Base-by-base conservation (phyloP, 1,140 invertebrate genomes). In the Drosophila orosa region DNA sequence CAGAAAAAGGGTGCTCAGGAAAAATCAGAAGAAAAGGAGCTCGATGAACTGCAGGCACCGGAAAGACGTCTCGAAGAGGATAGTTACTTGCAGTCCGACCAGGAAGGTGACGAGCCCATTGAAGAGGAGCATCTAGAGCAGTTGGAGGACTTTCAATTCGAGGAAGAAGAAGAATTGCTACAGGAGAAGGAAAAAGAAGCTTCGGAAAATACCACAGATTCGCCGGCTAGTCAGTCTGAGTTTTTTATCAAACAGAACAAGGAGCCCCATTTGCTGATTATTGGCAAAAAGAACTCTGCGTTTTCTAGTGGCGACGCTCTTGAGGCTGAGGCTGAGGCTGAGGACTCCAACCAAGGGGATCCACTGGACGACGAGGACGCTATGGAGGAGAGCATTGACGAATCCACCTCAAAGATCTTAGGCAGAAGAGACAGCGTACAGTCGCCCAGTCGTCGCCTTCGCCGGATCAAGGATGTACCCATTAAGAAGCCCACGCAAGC, bases 211-310 rank as follows among this genome's bases (percentile, higher is more conserved):
- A 12, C 17, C 8, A 10, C 25, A 2, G 66, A 58, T 3, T 58
- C 52, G 12, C 25, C 52, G 10, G 44, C 22, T 37, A 59, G 60
- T 6, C 69, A 69, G 40, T 45, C 62, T 0, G 72, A 83, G 44
- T 83, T 87, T 37, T 89, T 77, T 10, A 71, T 89, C 37, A 89
- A 87, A 33, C 67, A 80, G 17, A 79, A 44, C 29, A 19, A 29
- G 5, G 52, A 71, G 0, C 45, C 74, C 3, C 72, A 71, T 15
- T 48, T 68, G 10, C 40, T 87, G 12, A 69, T 87, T 13, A 87
- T 87, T 45, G 66, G 79, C 24, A 82, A 79, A 19, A 86, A 86
- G 13, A 72, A 40, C 19, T 15, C 63, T 0, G 13, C 37, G 0
- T 6, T 25, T 22, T 7, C 55, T 5, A 15, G 63, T 7, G 22